Percentiles rank a stretch among this genome's conserved stretches.
phyloP scores from a whole-genome alignment of 1,140 invertebrate species.

The Panagrolaimus sp. region DNA sequence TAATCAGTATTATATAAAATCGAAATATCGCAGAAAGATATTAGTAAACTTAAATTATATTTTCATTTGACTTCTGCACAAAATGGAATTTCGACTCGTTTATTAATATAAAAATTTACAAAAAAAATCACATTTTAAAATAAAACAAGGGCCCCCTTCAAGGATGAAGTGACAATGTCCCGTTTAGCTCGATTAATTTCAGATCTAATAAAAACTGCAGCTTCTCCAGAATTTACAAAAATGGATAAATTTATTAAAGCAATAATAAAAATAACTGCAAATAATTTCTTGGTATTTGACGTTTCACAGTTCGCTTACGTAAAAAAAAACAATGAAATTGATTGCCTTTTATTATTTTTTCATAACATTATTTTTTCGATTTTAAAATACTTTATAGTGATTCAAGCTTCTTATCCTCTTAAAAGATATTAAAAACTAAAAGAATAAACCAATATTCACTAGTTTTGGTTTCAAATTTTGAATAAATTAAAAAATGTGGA shows the following conservation, averaged over 20 bases:
- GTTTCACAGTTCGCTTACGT: neutral
- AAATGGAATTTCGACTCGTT: no score
- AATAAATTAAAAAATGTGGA: no score
- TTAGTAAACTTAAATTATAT: no score
- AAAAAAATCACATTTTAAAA: no score
- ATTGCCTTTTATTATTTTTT: neutral
- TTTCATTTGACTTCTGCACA: no score
- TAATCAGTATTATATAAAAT: no score
- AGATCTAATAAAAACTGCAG: neutral
- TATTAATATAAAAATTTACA: no score
- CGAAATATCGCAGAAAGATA: no score
- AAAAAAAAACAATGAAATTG: neutral
- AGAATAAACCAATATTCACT: neutral
- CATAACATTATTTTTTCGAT: neutral
- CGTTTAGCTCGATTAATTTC: neutral
- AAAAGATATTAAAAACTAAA: neutral
- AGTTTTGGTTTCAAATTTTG: neutral
- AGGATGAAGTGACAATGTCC: no score
- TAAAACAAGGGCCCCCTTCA: no score
- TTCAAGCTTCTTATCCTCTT: neutral
- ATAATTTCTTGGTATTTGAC: neutral
- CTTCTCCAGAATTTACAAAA: neutral
- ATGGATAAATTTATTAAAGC: no score
- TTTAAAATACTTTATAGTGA: neutral
- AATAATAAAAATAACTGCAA: constrained; percentile 12